These are phyloP conservation scores for Philotrypesis tridentata DNA, from an alignment of 1,140 invertebrate genomes.

Conservation along the genomic window DNA sequence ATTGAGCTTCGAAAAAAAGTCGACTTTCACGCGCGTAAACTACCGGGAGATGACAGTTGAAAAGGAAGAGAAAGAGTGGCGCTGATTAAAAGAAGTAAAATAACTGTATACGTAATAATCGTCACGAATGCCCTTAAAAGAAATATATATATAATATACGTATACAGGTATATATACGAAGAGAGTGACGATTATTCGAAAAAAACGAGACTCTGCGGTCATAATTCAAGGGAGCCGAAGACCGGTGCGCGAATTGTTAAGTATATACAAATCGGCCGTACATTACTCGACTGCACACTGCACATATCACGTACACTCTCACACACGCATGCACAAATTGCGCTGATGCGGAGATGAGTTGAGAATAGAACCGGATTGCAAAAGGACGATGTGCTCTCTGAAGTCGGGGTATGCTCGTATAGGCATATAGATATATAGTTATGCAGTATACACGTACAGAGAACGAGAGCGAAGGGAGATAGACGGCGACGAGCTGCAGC, in stretches of 20 bases:
- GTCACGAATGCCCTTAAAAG: neutral
- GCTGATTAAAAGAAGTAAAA: neutral
- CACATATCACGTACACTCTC: too few relatives aligned
- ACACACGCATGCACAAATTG: too few relatives aligned
- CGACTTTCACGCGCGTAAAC: neutral
- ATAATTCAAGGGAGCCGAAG: constrained; percentile 14
- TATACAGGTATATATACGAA: too few relatives aligned
- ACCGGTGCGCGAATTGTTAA: neutral
- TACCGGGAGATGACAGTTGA: constrained; percentile 1
- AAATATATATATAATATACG: too few relatives aligned
- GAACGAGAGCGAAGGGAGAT: constrained; percentile 34
- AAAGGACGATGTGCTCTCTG: constrained; percentile 52
- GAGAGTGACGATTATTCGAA: neutral
- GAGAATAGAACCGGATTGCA: constrained; percentile 51
- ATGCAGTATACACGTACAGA: too few relatives aligned
- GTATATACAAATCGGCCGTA: constrained; percentile 20
- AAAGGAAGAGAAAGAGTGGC: neutral
- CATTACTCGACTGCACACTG: neutral
- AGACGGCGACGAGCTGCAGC: constrained; percentile 9
- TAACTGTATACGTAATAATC: neutral
- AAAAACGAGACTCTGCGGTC: neutral
- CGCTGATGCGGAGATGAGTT: neutral
- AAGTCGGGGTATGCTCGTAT: constrained; percentile 42
- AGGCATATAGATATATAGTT: too few relatives aligned
- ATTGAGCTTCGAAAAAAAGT: neutral